Percentiles rank a stretch among this genome's conserved stretches.
phyloP scores from a whole-genome alignment of 2,113 vertebrate genomes.

The Oxyura jamaicensis region DNA sequence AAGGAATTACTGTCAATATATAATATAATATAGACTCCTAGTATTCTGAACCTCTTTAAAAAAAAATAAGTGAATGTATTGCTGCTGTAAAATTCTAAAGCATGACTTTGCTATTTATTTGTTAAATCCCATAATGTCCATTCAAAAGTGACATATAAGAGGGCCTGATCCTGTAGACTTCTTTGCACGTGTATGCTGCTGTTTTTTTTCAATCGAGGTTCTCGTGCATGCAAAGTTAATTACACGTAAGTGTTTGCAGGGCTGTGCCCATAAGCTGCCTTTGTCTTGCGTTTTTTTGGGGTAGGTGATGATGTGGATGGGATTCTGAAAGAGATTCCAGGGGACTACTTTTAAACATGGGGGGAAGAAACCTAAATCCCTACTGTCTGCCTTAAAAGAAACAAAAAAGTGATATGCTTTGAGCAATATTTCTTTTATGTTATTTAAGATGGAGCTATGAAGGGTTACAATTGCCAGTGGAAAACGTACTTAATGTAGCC shows the following conservation, averaged over 20 bases:
- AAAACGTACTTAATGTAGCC: background rate
- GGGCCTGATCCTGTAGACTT: background rate
- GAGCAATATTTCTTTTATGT: background rate
- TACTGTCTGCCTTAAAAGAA: background rate
- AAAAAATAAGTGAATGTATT: background rate
- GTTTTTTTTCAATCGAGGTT: background rate
- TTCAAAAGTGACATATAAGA: background rate
- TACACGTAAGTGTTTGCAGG: background rate
- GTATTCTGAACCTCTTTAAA: background rate
- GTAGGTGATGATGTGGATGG: background rate
- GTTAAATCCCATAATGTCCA: background rate
- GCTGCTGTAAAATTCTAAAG: background rate
- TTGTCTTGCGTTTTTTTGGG: background rate
- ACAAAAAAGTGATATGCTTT: fast-evolving
- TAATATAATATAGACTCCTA: background rate
- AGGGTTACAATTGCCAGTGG: background rate
- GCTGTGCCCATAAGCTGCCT: background rate
- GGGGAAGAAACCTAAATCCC: fast-evolving
- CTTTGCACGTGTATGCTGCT: background rate
- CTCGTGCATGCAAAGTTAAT: background rate
- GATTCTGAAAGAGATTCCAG: background rate
- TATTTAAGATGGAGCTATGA: background rate
- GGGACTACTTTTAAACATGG: background rate
- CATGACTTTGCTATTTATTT: background rate
- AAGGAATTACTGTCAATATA: background rate